These are phyloP conservation scores for Meloidogyne hapla DNA, from an alignment of 1,140 invertebrate species.

Conservation along the genomic window DNA sequence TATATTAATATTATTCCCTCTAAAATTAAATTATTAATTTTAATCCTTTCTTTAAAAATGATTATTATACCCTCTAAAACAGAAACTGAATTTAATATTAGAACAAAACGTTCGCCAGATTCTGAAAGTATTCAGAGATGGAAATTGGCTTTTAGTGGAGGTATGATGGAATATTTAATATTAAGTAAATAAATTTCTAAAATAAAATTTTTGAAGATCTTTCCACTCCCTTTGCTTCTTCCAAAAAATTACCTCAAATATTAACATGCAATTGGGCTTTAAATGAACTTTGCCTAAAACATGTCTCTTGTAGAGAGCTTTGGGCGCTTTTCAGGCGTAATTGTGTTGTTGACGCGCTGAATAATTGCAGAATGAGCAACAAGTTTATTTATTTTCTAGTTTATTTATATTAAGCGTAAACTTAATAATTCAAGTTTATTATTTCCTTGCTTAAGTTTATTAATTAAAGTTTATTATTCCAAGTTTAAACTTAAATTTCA, in stretches of 20 bases:
- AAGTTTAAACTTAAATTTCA: too few species aligned
- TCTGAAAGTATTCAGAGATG: slow-evolving; percentile 22
- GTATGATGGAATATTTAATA: slow-evolving; percentile 6
- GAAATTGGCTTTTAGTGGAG: slow-evolving; percentile 31
- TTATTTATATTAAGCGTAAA: background rate
- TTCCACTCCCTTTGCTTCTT: background rate
- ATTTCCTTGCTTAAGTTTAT: too few species aligned
- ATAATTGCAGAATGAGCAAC: slow-evolving; percentile 59
- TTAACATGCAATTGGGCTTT: slow-evolving; percentile 50
- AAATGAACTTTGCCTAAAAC: slow-evolving; percentile 55
- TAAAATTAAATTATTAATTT: background rate
- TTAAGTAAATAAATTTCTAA: background rate
- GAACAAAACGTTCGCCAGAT: slow-evolving; percentile 24
- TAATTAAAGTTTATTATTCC: too few species aligned
- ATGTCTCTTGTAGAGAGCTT: slow-evolving; percentile 59
- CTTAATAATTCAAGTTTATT: background rate
- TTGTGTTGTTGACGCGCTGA: slow-evolving; percentile 59
- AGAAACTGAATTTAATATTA: background rate
- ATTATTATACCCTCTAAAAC: background rate
- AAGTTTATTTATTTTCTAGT: slow-evolving; percentile 30
- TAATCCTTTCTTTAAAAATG: background rate
- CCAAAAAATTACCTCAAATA: background rate
- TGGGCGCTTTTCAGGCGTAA: slow-evolving; percentile 57
- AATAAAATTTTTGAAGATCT: slow-evolving; percentile 18
- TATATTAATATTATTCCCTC: background rate